Evolutionary conservation across 1,140 invertebrate species (phyloP).

Genomic region (silkworm (Bombyx mori)): ASM3026992v2 NC_085129.1:5327501-5328000

Average conservation of each 20-base stretch:
- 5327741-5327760: constrained; percentile 75
- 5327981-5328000: too few relatives aligned
- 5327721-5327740: constrained; percentile 97
- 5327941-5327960: too few relatives aligned
- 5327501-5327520: too few relatives aligned
- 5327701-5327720: constrained; percentile 99
- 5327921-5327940: too few relatives aligned
- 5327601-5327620: constrained; percentile 99
- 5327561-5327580: constrained; percentile 82
- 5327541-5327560: not conserved
- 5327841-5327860: too few relatives aligned
- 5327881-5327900: too few relatives aligned
- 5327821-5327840: too few relatives aligned
- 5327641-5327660: constrained; percentile 99
- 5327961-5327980: too few relatives aligned
- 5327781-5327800: not conserved
- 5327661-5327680: constrained; percentile 99
- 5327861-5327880: too few relatives aligned
- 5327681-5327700: constrained; percentile 96
- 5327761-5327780: not conserved
- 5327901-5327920: too few relatives aligned
- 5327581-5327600: constrained; percentile 94
- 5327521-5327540: too few relatives aligned
- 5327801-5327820: too few relatives aligned
- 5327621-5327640: constrained; percentile 99